These are phyloP conservation scores for Lottia scabra DNA, from an alignment of 2,888 invertebrate species.

Conservation along the genomic window DNA sequence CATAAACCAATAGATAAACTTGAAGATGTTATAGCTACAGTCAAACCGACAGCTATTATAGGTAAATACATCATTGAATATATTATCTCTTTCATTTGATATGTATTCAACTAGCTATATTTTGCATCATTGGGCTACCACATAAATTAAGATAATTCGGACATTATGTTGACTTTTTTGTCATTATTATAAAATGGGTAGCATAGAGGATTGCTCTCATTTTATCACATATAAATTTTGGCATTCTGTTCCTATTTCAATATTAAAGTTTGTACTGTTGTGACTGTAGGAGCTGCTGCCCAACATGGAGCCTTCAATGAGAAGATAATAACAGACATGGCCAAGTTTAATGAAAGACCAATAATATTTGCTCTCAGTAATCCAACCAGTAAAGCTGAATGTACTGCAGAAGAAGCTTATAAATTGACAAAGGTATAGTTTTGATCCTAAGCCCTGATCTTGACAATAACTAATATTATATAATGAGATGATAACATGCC, in stretches of 20 bases:
- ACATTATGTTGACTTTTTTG: no score
- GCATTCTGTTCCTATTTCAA: no score
- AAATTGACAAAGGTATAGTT: constrained; percentile 80
- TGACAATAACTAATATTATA: no score
- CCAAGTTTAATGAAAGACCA: constrained; percentile 82
- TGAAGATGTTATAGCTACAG: constrained; percentile 81
- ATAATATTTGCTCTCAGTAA: constrained; percentile 98
- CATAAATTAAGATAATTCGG: no score
- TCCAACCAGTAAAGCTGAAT: constrained; percentile 98
- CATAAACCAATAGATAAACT: constrained; percentile 79
- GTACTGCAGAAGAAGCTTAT: constrained; percentile 97
- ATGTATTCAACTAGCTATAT: no score
- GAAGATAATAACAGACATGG: constrained; percentile 89
- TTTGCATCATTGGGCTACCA: no score
- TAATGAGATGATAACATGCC: no score
- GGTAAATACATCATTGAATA: constrained; percentile 73
- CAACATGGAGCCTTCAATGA: constrained; percentile 91
- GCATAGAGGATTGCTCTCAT: no score
- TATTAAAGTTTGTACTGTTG: neutral
- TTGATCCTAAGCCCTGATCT: no score
- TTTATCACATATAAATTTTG: no score
- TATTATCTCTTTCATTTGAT: no score
- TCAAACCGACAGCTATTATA: constrained; percentile 91
- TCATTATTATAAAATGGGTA: no score
- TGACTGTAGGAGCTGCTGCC: constrained; percentile 84